phyloP scores from a whole-genome alignment of 2,888 invertebrate species.

The Chaetogeoica ovagalla region DNA sequence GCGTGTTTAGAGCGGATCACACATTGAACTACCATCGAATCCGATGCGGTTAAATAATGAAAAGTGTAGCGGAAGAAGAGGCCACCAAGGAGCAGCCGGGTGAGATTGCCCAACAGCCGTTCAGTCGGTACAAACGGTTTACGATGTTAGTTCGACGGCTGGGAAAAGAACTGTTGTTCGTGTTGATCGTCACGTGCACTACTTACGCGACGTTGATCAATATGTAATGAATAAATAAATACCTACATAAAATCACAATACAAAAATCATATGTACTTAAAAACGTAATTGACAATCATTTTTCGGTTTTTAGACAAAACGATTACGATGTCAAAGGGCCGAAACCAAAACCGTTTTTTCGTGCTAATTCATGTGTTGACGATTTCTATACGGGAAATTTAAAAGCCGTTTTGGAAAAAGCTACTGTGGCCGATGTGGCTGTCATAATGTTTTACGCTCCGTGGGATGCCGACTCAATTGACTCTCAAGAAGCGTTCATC shows the following conservation, averaged over 20 bases:
- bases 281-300: too few relatives aligned
- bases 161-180: slow-evolving; percentile 68
- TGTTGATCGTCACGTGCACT: slow-evolving; percentile 68
- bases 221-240: slow-evolving; percentile 62
- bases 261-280: background rate
- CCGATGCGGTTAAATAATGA: slow-evolving; percentile 44
- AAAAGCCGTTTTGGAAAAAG: slow-evolving; percentile 66
- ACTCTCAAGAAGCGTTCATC: slow-evolving; percentile 74
- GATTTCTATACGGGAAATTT: slow-evolving; percentile 82
- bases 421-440: slow-evolving; percentile 73
- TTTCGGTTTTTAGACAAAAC: slow-evolving; percentile 63
- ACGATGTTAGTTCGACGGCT: slow-evolving; percentile 65
- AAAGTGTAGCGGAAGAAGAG: slow-evolving; percentile 40
- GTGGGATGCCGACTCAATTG: slow-evolving; percentile 87
- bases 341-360: slow-evolving; percentile 73
- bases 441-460: slow-evolving; percentile 94
- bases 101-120: background rate
- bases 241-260: slow-evolving; percentile 56
- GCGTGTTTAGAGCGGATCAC: background rate
- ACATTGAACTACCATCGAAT: background rate
- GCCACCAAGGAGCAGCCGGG: slow-evolving; percentile 10
- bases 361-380: slow-evolving; percentile 68
- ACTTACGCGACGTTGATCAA: slow-evolving; percentile 73
- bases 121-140: slow-evolving; percentile 53
- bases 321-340: slow-evolving; percentile 64